Evolutionary conservation across 1,140 invertebrate genomes (phyloP).

Genomic region (Drosophila parabipectinata): DNA sequence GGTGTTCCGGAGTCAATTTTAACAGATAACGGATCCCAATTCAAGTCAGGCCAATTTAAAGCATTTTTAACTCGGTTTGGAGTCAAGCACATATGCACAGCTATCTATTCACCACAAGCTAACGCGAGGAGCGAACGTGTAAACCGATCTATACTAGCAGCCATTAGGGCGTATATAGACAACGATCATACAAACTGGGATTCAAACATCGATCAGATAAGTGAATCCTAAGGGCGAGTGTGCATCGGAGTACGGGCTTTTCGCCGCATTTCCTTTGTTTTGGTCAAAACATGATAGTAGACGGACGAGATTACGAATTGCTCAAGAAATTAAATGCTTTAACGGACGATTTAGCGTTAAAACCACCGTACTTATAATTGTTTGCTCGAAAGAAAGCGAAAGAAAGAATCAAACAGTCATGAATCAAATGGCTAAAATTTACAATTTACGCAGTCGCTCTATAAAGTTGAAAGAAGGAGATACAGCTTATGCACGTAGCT

Average conservation of each 20-base stretch:
- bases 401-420: not conserved
- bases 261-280: constrained; percentile 20
- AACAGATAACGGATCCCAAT: constrained; percentile 6
- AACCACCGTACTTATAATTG: not conserved
- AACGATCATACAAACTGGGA: too few relatives aligned
- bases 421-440: too few relatives aligned
- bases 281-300: constrained; percentile 28
- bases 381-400: constrained; percentile 3
- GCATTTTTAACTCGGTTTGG: too few relatives aligned
- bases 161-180: too few relatives aligned
- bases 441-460: too few relatives aligned
- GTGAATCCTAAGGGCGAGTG: not conserved
- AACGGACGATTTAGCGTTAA: constrained; percentile 9
- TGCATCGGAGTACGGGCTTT: constrained; percentile 19
- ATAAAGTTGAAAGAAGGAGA: too few relatives aligned
- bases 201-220: too few relatives aligned
- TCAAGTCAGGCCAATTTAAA: not conserved
- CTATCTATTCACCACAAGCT: too few relatives aligned
- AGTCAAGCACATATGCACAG: too few relatives aligned
- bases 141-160: too few relatives aligned
- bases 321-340: constrained; percentile 11
- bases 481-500: too few relatives aligned
- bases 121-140: too few relatives aligned
- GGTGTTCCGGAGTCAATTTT: constrained; percentile 1
- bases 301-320: not conserved